phyloP scores from a whole-genome alignment of 2,113 vertebrate species.

The Lutjanus erythropterus region DNA sequence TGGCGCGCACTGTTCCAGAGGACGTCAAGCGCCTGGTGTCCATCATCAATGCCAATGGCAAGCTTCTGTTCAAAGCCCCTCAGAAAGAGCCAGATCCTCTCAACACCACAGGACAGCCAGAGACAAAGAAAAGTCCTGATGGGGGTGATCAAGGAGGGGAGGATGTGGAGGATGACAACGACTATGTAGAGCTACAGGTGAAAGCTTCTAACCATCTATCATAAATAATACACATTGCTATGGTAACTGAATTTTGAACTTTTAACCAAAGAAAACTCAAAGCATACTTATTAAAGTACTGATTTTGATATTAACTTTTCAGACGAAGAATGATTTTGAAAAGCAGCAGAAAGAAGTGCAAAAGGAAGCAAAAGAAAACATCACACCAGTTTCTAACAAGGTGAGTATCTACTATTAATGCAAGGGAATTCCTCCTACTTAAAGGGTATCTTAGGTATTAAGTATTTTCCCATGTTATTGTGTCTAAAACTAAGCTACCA shows the following conservation, averaged over 20 bases:
- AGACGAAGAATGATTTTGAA: slow-evolving; percentile 84
- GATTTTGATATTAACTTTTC: slow-evolving; percentile 38
- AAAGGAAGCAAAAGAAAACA: slow-evolving; percentile 52
- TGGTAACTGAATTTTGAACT: neutral
- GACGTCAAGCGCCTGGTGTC: slow-evolving; percentile 93
- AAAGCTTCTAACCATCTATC: slow-evolving; percentile 1
- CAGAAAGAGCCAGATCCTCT: slow-evolving; percentile 69
- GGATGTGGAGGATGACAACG: slow-evolving; percentile 74
- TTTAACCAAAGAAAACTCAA: neutral
- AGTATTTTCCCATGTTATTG: no score
- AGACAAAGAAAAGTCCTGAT: slow-evolving; percentile 32
- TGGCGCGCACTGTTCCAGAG: slow-evolving; percentile 91
- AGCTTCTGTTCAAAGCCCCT: slow-evolving; percentile 89
- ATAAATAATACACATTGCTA: neutral
- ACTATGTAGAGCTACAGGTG: slow-evolving; percentile 89
- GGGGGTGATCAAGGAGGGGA: slow-evolving; percentile 49
- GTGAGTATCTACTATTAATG: slow-evolving; percentile 49
- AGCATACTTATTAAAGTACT: neutral
- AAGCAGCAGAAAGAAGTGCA: slow-evolving; percentile 60
- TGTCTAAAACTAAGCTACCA: no score
- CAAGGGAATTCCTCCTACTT: neutral
- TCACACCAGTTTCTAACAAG: slow-evolving; percentile 23
- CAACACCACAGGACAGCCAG: slow-evolving; percentile 33
- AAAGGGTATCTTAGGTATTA: no score
- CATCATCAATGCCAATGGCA: slow-evolving; percentile 93